These are phyloP conservation scores for Julus scandinavius DNA, from an alignment of 2,888 invertebrate species.

Conservation along the genomic window DNA sequence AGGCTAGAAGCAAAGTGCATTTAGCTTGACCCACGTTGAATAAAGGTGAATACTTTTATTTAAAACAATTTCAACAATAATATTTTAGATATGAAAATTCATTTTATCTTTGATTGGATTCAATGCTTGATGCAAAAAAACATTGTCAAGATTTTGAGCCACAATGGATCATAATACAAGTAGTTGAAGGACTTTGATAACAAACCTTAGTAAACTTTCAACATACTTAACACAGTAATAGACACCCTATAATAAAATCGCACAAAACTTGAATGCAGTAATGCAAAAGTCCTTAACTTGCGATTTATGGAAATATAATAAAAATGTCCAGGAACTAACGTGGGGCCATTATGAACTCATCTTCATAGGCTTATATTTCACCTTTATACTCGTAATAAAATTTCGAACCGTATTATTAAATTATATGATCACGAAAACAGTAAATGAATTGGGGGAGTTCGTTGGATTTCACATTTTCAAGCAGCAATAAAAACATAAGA, in stretches of 20 bases:
- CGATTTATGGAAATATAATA: not conserved
- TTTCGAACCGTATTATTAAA: not conserved
- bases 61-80: too few relatives aligned
- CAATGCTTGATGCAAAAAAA: too few relatives aligned
- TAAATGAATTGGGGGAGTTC: not conserved
- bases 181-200: too few relatives aligned
- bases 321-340: not conserved
- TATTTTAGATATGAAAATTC: too few relatives aligned
- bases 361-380: not conserved
- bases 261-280: not conserved
- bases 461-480: not conserved
- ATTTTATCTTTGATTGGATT: too few relatives aligned
- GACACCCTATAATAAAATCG: not conserved
- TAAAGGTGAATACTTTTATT: too few relatives aligned
- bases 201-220: too few relatives aligned
- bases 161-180: too few relatives aligned
- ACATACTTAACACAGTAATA: too few relatives aligned
- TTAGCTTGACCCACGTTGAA: too few relatives aligned
- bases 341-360: not conserved
- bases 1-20: too few relatives aligned
- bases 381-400: not conserved
- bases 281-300: not conserved
- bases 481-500: not conserved
- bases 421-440: conserved; percentile 2
- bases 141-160: too few relatives aligned